phyloP scores from a whole-genome alignment of 2,888 invertebrate species.

The Heliconius erato region DNA sequence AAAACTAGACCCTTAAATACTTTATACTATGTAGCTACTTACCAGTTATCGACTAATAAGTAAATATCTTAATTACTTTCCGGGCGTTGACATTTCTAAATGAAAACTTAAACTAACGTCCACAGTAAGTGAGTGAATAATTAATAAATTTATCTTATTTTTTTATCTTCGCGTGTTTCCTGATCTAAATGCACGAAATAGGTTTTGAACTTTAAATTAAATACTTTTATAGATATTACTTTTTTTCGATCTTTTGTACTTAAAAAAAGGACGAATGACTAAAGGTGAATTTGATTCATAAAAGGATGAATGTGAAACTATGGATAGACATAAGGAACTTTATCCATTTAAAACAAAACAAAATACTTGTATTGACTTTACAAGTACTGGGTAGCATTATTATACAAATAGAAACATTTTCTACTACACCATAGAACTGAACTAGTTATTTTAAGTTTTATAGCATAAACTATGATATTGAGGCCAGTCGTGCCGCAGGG shows the following conservation, averaged over 20 bases:
- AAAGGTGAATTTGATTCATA: no score
- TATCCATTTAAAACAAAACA: not conserved
- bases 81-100: constrained; percentile 33
- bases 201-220: no score
- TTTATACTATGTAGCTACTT: not conserved
- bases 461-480: not conserved
- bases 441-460: not conserved
- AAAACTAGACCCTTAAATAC: not conserved
- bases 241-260: not conserved
- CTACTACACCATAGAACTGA: not conserved
- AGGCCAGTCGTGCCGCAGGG: no score
- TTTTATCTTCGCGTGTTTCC: not conserved
- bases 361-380: not conserved
- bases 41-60: constrained; percentile 20
- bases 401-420: not conserved
- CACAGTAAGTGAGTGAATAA: not conserved
- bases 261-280: no score
- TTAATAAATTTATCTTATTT: not conserved
- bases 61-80: constrained; percentile 37
- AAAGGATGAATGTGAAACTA: not conserved
- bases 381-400: no score
- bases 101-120: constrained; percentile 1
- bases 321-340: no score
- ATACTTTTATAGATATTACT: not conserved
- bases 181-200: not conserved